Base-by-base conservation (phyloP, 1,140 invertebrate genomes). In the Lepidurus couesii region DNA sequence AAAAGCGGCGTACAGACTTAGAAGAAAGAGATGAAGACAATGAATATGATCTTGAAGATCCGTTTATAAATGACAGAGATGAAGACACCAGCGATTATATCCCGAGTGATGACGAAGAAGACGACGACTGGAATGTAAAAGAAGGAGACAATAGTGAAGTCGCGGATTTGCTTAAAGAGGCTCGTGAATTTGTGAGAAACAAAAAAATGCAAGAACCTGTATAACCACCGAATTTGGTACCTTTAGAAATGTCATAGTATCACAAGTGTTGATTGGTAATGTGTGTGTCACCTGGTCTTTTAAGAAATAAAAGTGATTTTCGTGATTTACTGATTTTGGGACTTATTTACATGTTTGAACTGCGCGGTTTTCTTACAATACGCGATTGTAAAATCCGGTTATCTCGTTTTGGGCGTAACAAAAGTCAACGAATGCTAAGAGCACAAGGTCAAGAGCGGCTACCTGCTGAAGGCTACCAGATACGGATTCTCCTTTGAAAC, bases 121-220 rank as follows among this genome's bases (percentile, higher is more conserved):
- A 79, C 11, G 78, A 79, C 44, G 74, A 74, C 2, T 73, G 73
- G 65, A 75, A 79, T 21, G 73, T 74, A 11, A 74, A 74, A 26
- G 78, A 43, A 74, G 78, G 75, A 9, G 78, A 79, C 45, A 42
- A 73, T 7, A 44, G 73, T n/a, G 78, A 79, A 75, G 74, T 79
- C 16, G 44, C 53, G 42, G 78, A 79, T 8, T 74, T 79, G 7
- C n/a, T 79, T 34, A 79, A 79, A n/a, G 78, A 79, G 26, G 78
- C 78, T 1, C 26, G 74, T 8, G 78, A 79, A 13, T 79, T 74
- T 74, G 34, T 75, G 73, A 74, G 78, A 44, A 79, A 79, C 78
- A 79, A 79, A 34, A 79, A 79, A 75, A 10, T 79, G 74, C 77
- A 78, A 24, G 34, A 75, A 79, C 73, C 44, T 6, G 7, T 45